Evolutionary conservation across 2,113 vertebrate species (phyloP).

Genomic region (Rhinopomastus cyanomelas): DNA sequence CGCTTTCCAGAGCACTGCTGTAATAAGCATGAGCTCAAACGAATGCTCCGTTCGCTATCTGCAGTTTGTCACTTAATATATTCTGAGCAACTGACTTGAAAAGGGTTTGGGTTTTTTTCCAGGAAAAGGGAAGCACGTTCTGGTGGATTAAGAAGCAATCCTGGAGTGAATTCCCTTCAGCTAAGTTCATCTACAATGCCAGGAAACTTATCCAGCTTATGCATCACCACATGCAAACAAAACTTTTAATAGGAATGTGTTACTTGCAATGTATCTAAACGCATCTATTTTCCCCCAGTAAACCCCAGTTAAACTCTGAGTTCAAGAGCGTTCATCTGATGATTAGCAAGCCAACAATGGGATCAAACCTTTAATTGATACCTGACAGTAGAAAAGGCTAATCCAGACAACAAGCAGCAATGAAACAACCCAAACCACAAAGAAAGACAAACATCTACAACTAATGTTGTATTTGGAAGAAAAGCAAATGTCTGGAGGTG

Average conservation of each 20-base stretch:
- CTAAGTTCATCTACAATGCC: slow-evolving; percentile 8
- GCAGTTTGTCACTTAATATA: slow-evolving; percentile 63
- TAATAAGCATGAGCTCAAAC: slow-evolving; percentile 71
- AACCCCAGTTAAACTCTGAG: neutral
- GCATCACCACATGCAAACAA: neutral
- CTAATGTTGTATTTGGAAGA: slow-evolving; percentile 39
- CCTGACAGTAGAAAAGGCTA: neutral
- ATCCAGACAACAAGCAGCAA: neutral
- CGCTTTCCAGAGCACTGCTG: slow-evolving; percentile 67
- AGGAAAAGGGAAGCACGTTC: slow-evolving; percentile 43
- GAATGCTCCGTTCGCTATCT: slow-evolving; percentile 70
- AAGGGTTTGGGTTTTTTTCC: slow-evolving; percentile 48
- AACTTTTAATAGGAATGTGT: neutral
- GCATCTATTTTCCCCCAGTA: neutral
- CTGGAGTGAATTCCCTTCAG: slow-evolving; percentile 39
- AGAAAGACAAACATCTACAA: slow-evolving; percentile 27
- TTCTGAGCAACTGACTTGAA: slow-evolving; percentile 64
- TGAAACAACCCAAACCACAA: slow-evolving; percentile 9
- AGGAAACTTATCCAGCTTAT: slow-evolving; percentile 7
- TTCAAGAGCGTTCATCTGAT: neutral
- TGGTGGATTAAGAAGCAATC: slow-evolving; percentile 43
- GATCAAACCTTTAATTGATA: slow-evolving; percentile 25
- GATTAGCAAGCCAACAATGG: neutral
- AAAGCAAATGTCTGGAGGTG: slow-evolving; percentile 50
- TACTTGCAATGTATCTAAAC: neutral